Evolutionary conservation across 1,140 invertebrate species (phyloP).

Genomic region (Bombus picipes): DNA sequence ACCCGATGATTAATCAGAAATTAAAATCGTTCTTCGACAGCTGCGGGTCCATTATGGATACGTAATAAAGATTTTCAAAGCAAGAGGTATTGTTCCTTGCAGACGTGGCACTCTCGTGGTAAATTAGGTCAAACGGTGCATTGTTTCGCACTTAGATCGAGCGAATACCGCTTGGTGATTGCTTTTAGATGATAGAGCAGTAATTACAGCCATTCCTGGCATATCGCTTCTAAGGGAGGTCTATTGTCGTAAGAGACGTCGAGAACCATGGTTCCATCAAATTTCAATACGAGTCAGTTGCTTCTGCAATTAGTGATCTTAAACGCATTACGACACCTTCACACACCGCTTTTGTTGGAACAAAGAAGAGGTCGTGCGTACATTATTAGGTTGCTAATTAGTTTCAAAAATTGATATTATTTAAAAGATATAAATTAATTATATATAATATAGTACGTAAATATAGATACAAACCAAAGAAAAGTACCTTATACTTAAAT

Average conservation of each 20-base stretch:
- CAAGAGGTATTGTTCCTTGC: slow-evolving; percentile 5
- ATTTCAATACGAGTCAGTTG: slow-evolving; percentile 41
- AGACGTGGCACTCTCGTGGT: neutral
- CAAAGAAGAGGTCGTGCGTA: slow-evolving; percentile 10
- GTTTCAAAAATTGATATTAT: neutral
- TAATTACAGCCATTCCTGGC: slow-evolving; percentile 56
- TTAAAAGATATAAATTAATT: neutral
- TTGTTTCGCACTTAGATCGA: slow-evolving; percentile 41
- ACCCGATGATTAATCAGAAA: neutral
- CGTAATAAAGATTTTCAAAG: slow-evolving; percentile 1
- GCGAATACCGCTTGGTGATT: slow-evolving; percentile 35
- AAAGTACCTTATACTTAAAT: neutral
- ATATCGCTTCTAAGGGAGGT: slow-evolving; percentile 29
- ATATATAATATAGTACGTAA: neutral
- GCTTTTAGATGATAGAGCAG: slow-evolving; percentile 57
- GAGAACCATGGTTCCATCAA: slow-evolving; percentile 34
- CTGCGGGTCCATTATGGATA: neutral
- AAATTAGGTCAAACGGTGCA: slow-evolving; percentile 46
- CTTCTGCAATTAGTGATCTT: slow-evolving; percentile 61
- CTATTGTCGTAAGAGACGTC: slow-evolving; percentile 49
- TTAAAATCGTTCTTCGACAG: neutral
- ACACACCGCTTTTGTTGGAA: slow-evolving; percentile 53
- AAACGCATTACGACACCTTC: slow-evolving; percentile 59
- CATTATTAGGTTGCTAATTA: neutral
- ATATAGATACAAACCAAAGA: neutral